These are phyloP conservation scores for Carcina quercana DNA, from an alignment of 2,888 invertebrate genomes.

Conservation along the genomic window DNA sequence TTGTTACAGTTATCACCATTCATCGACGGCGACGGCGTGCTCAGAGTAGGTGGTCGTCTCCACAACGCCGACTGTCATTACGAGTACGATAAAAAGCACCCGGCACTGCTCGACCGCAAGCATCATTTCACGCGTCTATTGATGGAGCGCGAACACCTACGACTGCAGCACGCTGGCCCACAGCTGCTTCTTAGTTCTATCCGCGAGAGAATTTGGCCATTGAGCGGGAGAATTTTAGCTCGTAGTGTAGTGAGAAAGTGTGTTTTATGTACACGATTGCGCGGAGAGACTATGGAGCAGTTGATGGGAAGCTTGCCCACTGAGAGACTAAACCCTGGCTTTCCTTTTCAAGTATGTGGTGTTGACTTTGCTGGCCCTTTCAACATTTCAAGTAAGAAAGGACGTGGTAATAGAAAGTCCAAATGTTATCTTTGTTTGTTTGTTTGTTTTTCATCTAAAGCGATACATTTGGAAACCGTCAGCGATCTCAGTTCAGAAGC, in stretches of 20 bases:
- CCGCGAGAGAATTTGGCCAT: constrained; percentile 11
- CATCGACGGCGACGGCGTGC: constrained; percentile 4
- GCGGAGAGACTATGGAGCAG: constrained; percentile 1
- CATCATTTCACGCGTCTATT: too few relatives aligned
- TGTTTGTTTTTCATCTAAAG: constrained; percentile 13
- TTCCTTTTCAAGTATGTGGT: constrained; percentile 12
- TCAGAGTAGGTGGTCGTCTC: constrained; percentile 14
- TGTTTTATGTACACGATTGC: constrained; percentile 8
- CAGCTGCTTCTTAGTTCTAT: constrained; percentile 12
- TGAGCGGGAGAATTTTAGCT: constrained; percentile 11
- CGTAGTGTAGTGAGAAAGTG: constrained; percentile 8
- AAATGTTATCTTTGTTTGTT: constrained; percentile 17
- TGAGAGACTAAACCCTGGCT: constrained; percentile 4
- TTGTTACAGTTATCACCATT: constrained; percentile 10
- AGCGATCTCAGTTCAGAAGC: constrained; percentile 13
- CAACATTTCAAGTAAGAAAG: constrained; percentile 10
- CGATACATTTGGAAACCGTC: constrained; percentile 13
- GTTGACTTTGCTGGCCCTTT: constrained; percentile 17
- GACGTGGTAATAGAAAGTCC: constrained; percentile 9
- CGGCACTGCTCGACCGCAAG: too few relatives aligned
- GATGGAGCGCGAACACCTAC: constrained; percentile 7
- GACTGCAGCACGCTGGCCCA: constrained; percentile 12
- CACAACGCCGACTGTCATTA: constrained; percentile 3
- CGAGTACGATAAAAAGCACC: constrained; percentile 13
- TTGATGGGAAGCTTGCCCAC: constrained; percentile 14